Percentiles rank a stretch among this genome's conserved stretches.
These are phyloP conservation scores for Rutilus rutilus DNA, from an alignment of 2,113 vertebrate species.

Conservation along the genomic window DNA sequence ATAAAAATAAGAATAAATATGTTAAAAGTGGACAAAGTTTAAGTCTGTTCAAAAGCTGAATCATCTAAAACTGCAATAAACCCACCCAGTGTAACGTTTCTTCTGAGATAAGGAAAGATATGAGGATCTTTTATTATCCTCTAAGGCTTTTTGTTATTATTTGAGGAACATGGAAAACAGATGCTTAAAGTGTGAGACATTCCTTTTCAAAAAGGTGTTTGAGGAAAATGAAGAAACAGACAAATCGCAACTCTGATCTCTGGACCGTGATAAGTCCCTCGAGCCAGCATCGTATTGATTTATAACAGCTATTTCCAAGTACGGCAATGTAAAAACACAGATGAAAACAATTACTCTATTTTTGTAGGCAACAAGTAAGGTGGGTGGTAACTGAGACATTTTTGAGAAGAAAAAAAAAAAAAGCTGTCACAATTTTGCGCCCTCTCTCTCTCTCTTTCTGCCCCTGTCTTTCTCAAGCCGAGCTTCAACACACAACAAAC, in stretches of 20 bases:
- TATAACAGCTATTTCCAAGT: constrained; percentile 80
- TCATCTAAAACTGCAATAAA: not conserved
- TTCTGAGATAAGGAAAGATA: constrained; percentile 21
- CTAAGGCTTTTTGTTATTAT: constrained; percentile 29
- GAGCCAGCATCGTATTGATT: constrained; percentile 78
- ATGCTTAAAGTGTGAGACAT: constrained; percentile 38
- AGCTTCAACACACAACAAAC: constrained; percentile 88
- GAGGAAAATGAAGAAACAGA: constrained; percentile 44
- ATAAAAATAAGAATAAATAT: not conserved
- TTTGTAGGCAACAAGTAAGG: constrained; percentile 89
- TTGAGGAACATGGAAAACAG: constrained; percentile 28
- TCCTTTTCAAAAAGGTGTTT: constrained; percentile 48
- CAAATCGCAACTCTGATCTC: constrained; percentile 47
- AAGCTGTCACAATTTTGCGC: constrained; percentile 82
- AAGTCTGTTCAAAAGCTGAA: constrained; percentile 3
- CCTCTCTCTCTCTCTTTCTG: constrained; percentile 67
- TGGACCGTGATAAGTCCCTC: constrained; percentile 58
- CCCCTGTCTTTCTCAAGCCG: constrained; percentile 55
- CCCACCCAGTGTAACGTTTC: not conserved
- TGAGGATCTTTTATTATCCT: constrained; percentile 6
- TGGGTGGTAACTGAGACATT: constrained; percentile 87
- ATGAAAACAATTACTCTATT: constrained; percentile 91
- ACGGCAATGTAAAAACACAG: constrained; percentile 75
- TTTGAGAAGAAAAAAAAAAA: constrained; percentile 68
- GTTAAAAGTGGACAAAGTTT: not conserved